A percentile compares a stretch with the other conserved stretches of the same genome.
Evolutionary conservation across 2,888 invertebrate genomes (phyloP).

Genomic region (Oscheius onirici): DNA sequence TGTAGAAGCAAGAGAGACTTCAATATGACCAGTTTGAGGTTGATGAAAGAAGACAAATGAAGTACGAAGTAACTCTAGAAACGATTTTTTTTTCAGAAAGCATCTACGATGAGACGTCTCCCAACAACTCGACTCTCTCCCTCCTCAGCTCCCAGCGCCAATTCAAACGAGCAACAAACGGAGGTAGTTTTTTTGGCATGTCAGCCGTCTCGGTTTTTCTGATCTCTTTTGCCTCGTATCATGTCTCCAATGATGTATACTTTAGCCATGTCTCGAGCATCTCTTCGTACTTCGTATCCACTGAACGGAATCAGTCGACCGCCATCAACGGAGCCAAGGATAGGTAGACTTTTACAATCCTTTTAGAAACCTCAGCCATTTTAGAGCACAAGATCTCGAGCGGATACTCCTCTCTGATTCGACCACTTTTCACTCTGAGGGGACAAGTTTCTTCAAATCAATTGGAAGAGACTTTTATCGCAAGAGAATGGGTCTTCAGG

Average conservation of each 20-base stretch:
- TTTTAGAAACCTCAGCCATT: no score
- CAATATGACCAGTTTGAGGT: no score
- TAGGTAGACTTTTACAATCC: not conserved
- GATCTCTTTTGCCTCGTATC: not conserved
- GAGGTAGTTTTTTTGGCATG: constrained; percentile 13
- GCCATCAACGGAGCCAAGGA: constrained; percentile 27
- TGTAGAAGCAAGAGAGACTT: not conserved
- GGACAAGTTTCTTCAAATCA: not conserved
- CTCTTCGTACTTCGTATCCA: constrained; percentile 32
- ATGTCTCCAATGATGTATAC: not conserved
- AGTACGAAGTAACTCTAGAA: not conserved
- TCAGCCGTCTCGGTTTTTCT: not conserved
- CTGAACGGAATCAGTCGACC: constrained; percentile 34
- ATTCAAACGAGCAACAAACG: constrained; percentile 12
- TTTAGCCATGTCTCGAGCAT: constrained; percentile 22
- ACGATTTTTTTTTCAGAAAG: constrained; percentile 26
- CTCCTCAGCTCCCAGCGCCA: constrained; percentile 23
- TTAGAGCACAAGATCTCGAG: constrained; percentile 11
- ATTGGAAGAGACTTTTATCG: constrained; percentile 35
- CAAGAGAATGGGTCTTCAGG: constrained; percentile 37
- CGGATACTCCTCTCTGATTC: constrained; percentile 1
- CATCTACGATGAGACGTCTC: constrained; percentile 28
- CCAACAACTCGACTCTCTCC: constrained; percentile 31
- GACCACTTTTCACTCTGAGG: constrained; percentile 2
- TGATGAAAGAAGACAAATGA: not conserved